These are phyloP conservation scores for Euclidia mi DNA, from an alignment of 2,888 invertebrate species.

Conservation along the genomic window DNA sequence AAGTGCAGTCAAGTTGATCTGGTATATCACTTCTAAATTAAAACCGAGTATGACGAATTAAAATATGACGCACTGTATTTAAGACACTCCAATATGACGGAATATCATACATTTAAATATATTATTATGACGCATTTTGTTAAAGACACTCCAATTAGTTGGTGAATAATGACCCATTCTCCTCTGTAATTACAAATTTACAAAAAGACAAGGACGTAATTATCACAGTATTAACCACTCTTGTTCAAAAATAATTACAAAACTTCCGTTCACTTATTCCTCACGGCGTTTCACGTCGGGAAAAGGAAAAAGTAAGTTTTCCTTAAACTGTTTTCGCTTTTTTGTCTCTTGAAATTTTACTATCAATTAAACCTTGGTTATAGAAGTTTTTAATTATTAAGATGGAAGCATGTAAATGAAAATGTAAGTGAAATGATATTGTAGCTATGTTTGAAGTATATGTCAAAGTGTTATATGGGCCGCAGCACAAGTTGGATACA, in stretches of 20 bases:
- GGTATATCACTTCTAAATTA: too few species aligned
- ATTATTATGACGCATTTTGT: too few species aligned
- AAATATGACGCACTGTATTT: too few species aligned
- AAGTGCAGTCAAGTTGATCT: too few species aligned
- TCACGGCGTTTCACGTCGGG: slow-evolving; percentile 39
- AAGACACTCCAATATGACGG: too few species aligned
- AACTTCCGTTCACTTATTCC: slow-evolving; percentile 43
- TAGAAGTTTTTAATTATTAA: slow-evolving; percentile 35
- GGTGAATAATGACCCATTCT: too few species aligned
- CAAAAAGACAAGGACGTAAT: background rate
- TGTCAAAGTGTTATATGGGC: too few species aligned
- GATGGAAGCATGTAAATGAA: background rate
- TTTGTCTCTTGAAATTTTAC: slow-evolving; percentile 39
- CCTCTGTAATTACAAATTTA: background rate
- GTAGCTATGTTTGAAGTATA: too few species aligned
- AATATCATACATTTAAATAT: too few species aligned
- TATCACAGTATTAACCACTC: slow-evolving; percentile 1
- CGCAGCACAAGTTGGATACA: too few species aligned
- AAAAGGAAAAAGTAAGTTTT: slow-evolving; percentile 31
- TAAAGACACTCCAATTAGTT: too few species aligned
- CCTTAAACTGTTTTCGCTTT: slow-evolving; percentile 29
- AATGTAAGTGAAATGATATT: background rate
- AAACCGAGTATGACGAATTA: too few species aligned
- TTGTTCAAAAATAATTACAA: slow-evolving; percentile 34
- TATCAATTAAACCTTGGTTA: slow-evolving; percentile 40